Base-by-base conservation (phyloP, 2,113 vertebrate genomes). In the Montifringilla adamsi region DNA sequence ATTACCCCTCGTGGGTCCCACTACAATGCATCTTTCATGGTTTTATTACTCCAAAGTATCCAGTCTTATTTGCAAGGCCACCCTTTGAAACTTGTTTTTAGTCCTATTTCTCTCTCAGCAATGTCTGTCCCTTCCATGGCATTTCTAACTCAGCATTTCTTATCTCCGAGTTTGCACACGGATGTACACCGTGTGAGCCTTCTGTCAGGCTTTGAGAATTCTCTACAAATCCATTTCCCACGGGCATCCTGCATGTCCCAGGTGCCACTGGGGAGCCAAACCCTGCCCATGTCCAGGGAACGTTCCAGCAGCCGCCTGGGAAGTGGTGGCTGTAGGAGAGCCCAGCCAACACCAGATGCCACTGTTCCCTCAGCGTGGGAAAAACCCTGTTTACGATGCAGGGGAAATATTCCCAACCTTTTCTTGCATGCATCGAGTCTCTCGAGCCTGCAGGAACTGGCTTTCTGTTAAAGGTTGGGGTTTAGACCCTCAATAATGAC, bases 311-410 rank as follows among this genome's bases (percentile, higher is more conserved):
- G 15, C 44, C 16, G 5, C n/a, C 27, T 3, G 43, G 68, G 73
- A 41, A 63, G 88, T 0, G 0, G 7, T 6, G 87, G 21, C 63
- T 95, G 95, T 14, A 88, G 43, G 58, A 44, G 22, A 80, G 58
- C 70, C 2, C 17, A 9, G 43, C 2, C 23, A 93, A 75, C 98
- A 84, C 76, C 94, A 98, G 98, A 60, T 97, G 98, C n/a, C 96
- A 89, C 96, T 98, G 94, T 97, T 96, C 93, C 79, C 83, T 78
- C 58, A 86, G 83, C 50, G 20, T 4, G 35, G 26, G n/a, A 13
- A 58, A 72, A 86, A 52, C 6, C 26, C 4, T 8, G 26, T 33
- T 63, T 43, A 13, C 21, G 10, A 20, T 1, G 52, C 69, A 22
- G 23, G 44, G 44, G 15, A 46, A 67, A 33, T 13, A 16, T 41